Conservation (phyloP, 2,888 invertebrate species). For the Dryadula phaetusa region DNA sequence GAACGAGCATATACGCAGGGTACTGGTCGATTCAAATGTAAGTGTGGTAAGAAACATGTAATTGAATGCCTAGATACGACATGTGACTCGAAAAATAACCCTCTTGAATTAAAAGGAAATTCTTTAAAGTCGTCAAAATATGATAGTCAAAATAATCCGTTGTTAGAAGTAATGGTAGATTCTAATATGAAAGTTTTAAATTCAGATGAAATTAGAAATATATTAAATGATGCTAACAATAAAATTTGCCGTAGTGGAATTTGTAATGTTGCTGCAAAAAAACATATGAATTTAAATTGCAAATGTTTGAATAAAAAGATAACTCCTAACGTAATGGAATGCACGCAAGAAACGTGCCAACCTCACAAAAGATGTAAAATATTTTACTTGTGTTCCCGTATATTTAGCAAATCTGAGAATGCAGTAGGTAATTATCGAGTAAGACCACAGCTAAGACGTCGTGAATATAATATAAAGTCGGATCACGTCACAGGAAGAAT, state of each 20-base stretch:
- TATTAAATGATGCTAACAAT: slow-evolving; percentile 40
- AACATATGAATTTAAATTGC: slow-evolving; percentile 38
- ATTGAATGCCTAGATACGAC: slow-evolving; percentile 52
- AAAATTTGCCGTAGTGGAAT: slow-evolving; percentile 46
- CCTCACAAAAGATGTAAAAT: slow-evolving; percentile 33
- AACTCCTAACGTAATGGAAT: slow-evolving; percentile 38
- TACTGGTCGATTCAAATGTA: slow-evolving; percentile 50
- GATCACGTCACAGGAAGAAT: neutral
- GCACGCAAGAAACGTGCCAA: slow-evolving; percentile 41
- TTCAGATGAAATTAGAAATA: slow-evolving; percentile 52
- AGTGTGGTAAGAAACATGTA: slow-evolving; percentile 45
- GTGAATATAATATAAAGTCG: neutral
- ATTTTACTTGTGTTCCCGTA: slow-evolving; percentile 40
- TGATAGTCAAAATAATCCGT: slow-evolving; percentile 39
- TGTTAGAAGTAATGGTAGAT: slow-evolving; percentile 54
- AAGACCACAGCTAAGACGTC: neutral
- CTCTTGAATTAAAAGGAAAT: slow-evolving; percentile 26
- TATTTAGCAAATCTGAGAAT: slow-evolving; percentile 43
- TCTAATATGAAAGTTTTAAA: slow-evolving; percentile 57
- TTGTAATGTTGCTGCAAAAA: slow-evolving; percentile 40
- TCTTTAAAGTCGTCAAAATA: slow-evolving; percentile 30
- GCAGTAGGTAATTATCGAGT: slow-evolving; percentile 8
- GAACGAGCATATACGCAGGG: slow-evolving; percentile 48
- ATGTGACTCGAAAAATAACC: slow-evolving; percentile 43
- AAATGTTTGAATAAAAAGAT: slow-evolving; percentile 47